phyloP scores from a whole-genome alignment of 2,797 vertebrate species.

The Streptopelia turtur region DNA sequence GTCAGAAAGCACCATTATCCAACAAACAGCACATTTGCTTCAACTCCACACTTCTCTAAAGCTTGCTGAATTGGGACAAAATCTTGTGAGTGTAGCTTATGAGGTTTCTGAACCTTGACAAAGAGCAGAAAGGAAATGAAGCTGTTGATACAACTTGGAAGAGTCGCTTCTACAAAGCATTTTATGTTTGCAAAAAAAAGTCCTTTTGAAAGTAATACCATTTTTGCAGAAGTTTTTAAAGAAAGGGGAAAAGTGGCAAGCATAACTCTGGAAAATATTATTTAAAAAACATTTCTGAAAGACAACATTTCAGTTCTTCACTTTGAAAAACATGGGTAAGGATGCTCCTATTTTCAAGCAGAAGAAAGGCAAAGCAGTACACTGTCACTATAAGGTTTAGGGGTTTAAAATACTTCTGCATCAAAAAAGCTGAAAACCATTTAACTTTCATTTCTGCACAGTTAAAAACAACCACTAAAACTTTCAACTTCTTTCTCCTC shows the following conservation, averaged over 20 bases:
- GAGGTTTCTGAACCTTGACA: not conserved
- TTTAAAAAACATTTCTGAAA: not conserved
- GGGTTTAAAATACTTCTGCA: not conserved
- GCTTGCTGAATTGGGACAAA: not conserved
- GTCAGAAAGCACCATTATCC: not conserved
- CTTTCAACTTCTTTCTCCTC: not conserved
- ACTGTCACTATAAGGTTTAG: not conserved
- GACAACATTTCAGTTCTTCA: not conserved
- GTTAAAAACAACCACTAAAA: not conserved
- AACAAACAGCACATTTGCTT: not conserved
- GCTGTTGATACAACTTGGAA: not conserved
- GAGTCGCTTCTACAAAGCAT: not conserved
- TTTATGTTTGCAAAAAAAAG: not conserved
- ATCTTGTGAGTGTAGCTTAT: accelerated
- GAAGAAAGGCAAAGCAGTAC: not conserved
- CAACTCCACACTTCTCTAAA: not conserved
- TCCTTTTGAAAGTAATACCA: not conserved
- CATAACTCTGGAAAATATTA: not conserved
- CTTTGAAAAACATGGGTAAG: not conserved
- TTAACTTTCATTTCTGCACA: not conserved
- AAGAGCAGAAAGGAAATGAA: not conserved
- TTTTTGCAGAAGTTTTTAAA: not conserved
- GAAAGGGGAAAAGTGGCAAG: not conserved
- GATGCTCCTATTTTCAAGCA: not conserved
- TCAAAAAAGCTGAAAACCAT: not conserved